Evolutionary conservation across 2,113 vertebrate species (phyloP).

Genomic region (Ochotona princeps): DNA sequence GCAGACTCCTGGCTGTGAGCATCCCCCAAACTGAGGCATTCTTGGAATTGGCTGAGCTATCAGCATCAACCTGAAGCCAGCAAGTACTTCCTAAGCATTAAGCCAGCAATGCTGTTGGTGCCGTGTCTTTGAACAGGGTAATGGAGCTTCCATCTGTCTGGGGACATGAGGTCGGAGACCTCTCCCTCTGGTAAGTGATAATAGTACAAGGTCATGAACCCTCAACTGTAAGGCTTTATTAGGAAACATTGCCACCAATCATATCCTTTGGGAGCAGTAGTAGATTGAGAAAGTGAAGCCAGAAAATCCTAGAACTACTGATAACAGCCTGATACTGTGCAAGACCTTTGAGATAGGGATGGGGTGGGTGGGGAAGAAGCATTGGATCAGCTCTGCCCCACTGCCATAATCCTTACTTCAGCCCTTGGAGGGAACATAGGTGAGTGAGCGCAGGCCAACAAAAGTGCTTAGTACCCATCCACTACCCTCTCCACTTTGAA

Average conservation of each 20-base stretch:
- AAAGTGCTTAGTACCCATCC: neutral
- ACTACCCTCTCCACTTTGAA: neutral
- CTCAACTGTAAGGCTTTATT: neutral
- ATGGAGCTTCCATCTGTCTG: neutral
- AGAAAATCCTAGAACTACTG: constrained; percentile 22
- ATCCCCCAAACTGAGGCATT: neutral
- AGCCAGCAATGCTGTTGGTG: neutral
- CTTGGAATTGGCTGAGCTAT: neutral
- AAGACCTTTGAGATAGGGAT: neutral
- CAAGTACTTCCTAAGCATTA: constrained; percentile 27
- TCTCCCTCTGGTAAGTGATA: neutral
- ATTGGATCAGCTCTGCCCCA: neutral
- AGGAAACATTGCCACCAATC: neutral
- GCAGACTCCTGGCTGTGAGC: neutral
- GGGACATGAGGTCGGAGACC: neutral
- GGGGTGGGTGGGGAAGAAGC: neutral
- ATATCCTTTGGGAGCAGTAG: neutral
- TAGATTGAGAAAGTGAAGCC: constrained; percentile 19
- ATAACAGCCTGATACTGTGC: neutral
- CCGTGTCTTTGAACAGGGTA: neutral
- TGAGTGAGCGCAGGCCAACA: neutral
- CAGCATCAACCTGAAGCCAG: constrained; percentile 18
- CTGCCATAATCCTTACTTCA: neutral
- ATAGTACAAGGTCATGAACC: constrained; percentile 11
- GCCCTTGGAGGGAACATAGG: neutral